Conservation (phyloP, 2,888 invertebrate genomes). For the Sminthurides aquaticus region DNA sequence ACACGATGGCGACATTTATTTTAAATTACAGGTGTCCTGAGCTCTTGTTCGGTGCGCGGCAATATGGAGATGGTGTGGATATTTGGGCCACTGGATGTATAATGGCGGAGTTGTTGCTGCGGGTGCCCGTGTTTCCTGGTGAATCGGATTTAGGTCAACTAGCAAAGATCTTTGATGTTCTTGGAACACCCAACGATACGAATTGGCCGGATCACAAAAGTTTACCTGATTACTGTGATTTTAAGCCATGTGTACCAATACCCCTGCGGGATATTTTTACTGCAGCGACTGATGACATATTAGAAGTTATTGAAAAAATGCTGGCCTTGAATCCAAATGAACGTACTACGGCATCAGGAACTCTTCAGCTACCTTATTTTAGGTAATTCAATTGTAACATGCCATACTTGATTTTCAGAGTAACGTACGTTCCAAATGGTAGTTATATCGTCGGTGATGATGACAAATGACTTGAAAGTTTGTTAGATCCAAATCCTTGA, state of each 20-base stretch:
- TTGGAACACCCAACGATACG: conserved; percentile 87
- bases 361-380: conserved; percentile 83
- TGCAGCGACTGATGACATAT: conserved; percentile 84
- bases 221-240: conserved; percentile 82
- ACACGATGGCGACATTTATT: no score
- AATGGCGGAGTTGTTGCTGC: conserved; percentile 81
- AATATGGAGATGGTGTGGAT: conserved; percentile 92
- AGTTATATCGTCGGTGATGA: no score
- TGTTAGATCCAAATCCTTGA: no score
- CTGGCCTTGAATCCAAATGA: conserved; percentile 74
- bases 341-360: conserved; percentile 73
- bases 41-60: conserved; percentile 85
- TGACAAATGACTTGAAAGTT: no score
- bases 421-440: background rate
- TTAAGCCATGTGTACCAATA: conserved; percentile 70
- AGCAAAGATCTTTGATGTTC: conserved; percentile 85
- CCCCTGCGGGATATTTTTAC: conserved; percentile 88
- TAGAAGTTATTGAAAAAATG: conserved; percentile 69
- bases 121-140: conserved; percentile 89
- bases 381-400: conserved; percentile 49
- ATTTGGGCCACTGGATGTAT: conserved; percentile 99
- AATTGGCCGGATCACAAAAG: conserved; percentile 66
- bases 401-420: background rate
- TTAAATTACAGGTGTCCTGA: conserved; percentile 80
- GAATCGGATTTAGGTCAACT: conserved; percentile 96